Evolutionary conservation across 2,113 vertebrate species (phyloP), one percentile per base, ranked within the genome.

Genomic region (Stigmatopora argus): DNA sequence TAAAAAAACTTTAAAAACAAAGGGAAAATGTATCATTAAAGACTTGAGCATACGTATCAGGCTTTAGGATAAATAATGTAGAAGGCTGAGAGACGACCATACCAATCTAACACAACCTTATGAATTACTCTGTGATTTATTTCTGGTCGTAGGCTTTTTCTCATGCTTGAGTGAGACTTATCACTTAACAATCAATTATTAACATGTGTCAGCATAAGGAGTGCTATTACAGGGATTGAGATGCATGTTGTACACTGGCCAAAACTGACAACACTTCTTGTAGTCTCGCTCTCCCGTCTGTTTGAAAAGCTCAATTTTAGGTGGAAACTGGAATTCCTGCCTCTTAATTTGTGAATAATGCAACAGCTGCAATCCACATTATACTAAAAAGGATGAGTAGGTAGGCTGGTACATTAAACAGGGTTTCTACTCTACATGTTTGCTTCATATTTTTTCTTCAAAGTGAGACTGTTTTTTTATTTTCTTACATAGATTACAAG

Each of bases 151-250:
- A 6, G 65, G 82, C 86, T 84, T 89, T 61, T 90, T 87, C 75
- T 87, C 84, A 88, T 89, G 89, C 86, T 86, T 89, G 85, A 88
- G 74, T 65, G 85, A 78, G 81, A 80, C 86, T 90, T 82, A 88
- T 90, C 84, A 90, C 87, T 90, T 90, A 86, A 89, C 85, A 86
- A 90, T 90, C 75, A 91, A 92, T 90, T 90, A 90, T 92, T 92
- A 89, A 92, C 83, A 83, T 78, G 80, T 88, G 86, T 85, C 88
- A 87, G 78, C 88, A 85, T 86, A 81, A 83, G 83, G 83, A 85
- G 84, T 84, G 84, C 88, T 88, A 85, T 85, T 78, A 84, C 80
- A 85, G 79, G 73, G 78, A 85, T 84, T 78, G 76, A 78, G 83
- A 86, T 85, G 79, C 78, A 70, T 85, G 88, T 86, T 80, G 78